Evolutionary conservation across 2,797 vertebrate species (phyloP).

Genomic region (Sebastes elongatus): DNA sequence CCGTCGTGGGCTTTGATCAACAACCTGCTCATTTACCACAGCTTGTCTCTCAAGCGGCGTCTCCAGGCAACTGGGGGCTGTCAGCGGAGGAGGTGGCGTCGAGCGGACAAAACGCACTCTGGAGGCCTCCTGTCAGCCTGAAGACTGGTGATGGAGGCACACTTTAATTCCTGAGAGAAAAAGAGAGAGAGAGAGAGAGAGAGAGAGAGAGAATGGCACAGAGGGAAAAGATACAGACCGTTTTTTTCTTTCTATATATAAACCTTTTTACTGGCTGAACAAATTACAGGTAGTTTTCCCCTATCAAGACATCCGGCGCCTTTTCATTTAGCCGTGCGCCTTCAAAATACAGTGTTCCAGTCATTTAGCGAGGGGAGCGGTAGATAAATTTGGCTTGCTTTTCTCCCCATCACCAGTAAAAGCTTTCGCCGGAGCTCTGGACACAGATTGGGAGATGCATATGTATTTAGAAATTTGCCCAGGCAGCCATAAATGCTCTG

Average conservation of each 20-base stretch:
- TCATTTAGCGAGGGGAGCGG: conserved; percentile 27
- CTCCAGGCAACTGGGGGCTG: conserved; percentile 82
- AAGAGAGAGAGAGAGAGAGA: neutral
- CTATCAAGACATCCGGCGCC: conserved; percentile 58
- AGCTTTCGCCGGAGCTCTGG: conserved; percentile 34
- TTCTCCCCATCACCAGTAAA: conserved; percentile 40
- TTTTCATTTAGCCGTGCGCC: conserved; percentile 49
- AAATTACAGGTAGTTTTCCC: conserved; percentile 76
- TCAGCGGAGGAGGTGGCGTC: conserved; percentile 67
- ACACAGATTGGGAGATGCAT: conserved; percentile 36
- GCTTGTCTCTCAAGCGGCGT: conserved; percentile 74
- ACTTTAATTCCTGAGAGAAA: conserved; percentile 44
- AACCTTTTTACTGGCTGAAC: conserved; percentile 77
- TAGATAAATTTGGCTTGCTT: conserved; percentile 13
- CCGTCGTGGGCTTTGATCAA: conserved; percentile 74
- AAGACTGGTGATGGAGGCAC: conserved; percentile 55
- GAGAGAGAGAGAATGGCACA: neutral
- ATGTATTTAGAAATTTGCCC: conserved; percentile 39
- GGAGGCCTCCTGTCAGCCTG: conserved; percentile 77
- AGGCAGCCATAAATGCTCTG: conserved; percentile 37
- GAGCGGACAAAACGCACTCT: conserved; percentile 70
- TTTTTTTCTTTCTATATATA: conserved; percentile 68
- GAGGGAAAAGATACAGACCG: neutral
- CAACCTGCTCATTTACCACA: conserved; percentile 73
- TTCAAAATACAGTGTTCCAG: conserved; percentile 34